Base-by-base conservation (phyloP, 1,140 invertebrate species). In the Agrilus planipennis region DNA sequence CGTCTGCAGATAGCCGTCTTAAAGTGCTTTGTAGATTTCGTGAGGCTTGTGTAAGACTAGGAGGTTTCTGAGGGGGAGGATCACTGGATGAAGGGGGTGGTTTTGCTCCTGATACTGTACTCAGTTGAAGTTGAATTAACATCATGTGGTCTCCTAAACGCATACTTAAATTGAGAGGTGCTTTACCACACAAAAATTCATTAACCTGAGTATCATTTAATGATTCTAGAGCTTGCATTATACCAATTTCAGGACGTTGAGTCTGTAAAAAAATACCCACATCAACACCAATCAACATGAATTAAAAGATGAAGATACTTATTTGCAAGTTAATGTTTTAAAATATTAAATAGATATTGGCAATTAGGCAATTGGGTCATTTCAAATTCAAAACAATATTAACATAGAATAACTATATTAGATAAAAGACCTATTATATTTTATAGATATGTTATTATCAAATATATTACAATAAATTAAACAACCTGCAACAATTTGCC, bases 121-220 rank as follows among this genome's bases (percentile, higher is more conserved):
- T 91, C 36, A 95, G 65, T 60, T 94, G 89, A 25, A 94, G 68
- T 62, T 94, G 89, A 41, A 95, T 92, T 39, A 94, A 73, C 89
- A 94, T 93, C 84, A 94, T 91, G 66, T 94, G 89, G 60, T 94
- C 89, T 16, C 89, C 89, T 10, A 94, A 68, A 42, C 89, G 76
- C 87, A 94, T 93, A 27, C 88, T 93, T 34, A 95, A 68, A 63
- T 93, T 93, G 17, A 95, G 65, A 11, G 91, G 91, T 18, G 88
- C 88, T 63, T 90, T 89, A 27, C 90, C 89, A 57, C 85, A 89
- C 9, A 95, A 70, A 60, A 95, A 94, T 63, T 93, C 89, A 68
- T 90, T 91, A 41, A 95, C 89, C 73, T 90, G 86, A 39, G 82
- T 84, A 59, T 93, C 89, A 65, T 89, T 91, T 16, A 94, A 69